phyloP scores from a whole-genome alignment of 2,797 vertebrate genomes.

The Siniperca scherzeri region DNA sequence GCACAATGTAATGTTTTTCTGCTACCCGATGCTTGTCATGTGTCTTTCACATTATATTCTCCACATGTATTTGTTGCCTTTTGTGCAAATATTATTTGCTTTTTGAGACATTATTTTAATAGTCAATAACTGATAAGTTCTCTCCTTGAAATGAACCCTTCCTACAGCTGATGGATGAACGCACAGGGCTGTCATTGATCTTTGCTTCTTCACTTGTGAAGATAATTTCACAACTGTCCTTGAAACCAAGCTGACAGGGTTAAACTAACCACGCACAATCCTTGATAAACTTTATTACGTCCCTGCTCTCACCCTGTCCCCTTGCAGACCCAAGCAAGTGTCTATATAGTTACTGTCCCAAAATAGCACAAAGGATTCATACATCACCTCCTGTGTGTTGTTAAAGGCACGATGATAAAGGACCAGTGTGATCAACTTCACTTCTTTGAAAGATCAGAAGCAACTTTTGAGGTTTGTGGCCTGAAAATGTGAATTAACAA shows the following conservation, averaged over 20 bases:
- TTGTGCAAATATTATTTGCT: background rate
- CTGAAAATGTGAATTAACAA: constrained; percentile 1
- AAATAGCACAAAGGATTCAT: constrained; percentile 49
- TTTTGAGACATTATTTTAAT: background rate
- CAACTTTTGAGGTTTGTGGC: background rate
- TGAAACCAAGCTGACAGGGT: constrained; percentile 13
- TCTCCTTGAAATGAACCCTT: background rate
- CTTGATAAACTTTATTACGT: constrained; percentile 16
- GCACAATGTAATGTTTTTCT: background rate
- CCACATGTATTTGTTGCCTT: background rate
- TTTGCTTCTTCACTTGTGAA: background rate
- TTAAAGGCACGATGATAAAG: constrained; percentile 25
- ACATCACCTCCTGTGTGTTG: constrained; percentile 31
- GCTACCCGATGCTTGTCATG: background rate
- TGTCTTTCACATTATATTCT: background rate
- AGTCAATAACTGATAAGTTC: background rate
- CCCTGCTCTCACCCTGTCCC: constrained; percentile 28
- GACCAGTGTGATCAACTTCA: background rate
- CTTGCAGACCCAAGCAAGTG: constrained; percentile 27
- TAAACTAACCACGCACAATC: background rate
- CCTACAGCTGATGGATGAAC: background rate
- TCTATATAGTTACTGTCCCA: constrained; percentile 46
- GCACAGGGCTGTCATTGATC: background rate
- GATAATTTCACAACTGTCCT: constrained; percentile 13
- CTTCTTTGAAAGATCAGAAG: constrained; percentile 7